A percentile compares a stretch with the other conserved stretches of the same genome.
These are phyloP conservation scores for Holothuria leucospilota DNA, from an alignment of 53 echinoderm and acorn worm genomes.

Conservation along the genomic window DNA sequence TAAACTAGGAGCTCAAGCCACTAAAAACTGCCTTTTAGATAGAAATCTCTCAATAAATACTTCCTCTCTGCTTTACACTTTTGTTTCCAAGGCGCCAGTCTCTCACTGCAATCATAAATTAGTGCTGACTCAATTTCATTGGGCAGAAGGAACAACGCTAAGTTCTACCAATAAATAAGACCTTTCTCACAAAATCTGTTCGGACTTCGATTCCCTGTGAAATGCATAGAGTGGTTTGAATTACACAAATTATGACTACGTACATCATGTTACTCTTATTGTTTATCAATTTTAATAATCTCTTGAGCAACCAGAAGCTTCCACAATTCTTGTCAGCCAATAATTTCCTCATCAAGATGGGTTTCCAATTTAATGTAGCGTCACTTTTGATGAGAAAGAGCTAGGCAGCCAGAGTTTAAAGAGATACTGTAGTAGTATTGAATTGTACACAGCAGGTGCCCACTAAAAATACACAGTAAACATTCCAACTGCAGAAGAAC, in stretches of 20 bases:
- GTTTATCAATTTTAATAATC: slow-evolving; percentile 31
- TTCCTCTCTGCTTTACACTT: slow-evolving; percentile 19
- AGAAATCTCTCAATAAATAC: slow-evolving; percentile 42
- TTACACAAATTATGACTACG: slow-evolving; percentile 36
- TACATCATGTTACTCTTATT: slow-evolving; percentile 27
- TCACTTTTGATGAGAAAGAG: slow-evolving; percentile 22
- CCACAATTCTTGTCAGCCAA: slow-evolving; percentile 6
- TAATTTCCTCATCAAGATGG: slow-evolving; percentile 40
- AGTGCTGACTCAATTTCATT: slow-evolving; percentile 4
- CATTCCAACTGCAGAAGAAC: too few relatives aligned
- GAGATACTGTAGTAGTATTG: too few relatives aligned
- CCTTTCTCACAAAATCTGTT: slow-evolving; percentile 18
- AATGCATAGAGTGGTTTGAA: neutral
- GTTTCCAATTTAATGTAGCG: slow-evolving; percentile 21
- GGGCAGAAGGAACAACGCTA: slow-evolving; percentile 19
- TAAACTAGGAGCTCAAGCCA: slow-evolving; percentile 29
- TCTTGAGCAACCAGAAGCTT: neutral
- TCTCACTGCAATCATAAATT: slow-evolving; percentile 20
- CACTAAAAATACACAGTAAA: too few relatives aligned
- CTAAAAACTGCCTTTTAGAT: slow-evolving; percentile 6
- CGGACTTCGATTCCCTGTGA: slow-evolving; percentile 26
- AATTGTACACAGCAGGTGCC: too few relatives aligned
- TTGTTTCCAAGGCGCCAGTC: slow-evolving; percentile 37
- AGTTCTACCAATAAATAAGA: slow-evolving; percentile 36
- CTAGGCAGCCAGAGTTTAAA: neutral